These are phyloP conservation scores for Antechinus flavipes DNA, from an alignment of 2,113 vertebrate species.

Conservation along the genomic window DNA sequence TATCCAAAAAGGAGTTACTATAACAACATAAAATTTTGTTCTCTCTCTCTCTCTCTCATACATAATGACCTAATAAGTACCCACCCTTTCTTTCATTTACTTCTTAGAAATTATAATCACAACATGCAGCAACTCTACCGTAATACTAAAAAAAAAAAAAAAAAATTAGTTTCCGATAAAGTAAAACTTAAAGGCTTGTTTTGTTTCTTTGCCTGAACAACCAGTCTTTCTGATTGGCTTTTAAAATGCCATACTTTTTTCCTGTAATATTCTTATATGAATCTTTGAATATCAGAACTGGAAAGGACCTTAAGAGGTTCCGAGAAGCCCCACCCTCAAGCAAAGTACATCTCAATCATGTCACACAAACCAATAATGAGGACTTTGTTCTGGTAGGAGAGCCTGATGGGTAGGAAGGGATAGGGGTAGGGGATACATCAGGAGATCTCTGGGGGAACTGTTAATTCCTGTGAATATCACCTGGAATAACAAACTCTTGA, in stretches of 20 bases:
- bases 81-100: not conserved
- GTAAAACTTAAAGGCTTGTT: not conserved
- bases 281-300: constrained; percentile 52
- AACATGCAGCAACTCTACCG: not conserved
- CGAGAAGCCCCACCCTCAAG: constrained; percentile 29
- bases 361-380: not conserved
- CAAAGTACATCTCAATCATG: not conserved
- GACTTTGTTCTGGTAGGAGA: not conserved
- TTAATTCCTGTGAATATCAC: not conserved
- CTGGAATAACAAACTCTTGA: not conserved
- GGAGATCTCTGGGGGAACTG: not conserved
- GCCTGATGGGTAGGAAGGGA: not conserved
- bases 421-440: not conserved
- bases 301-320: constrained; percentile 44
- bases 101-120: constrained; percentile 19
- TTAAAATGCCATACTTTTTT: not conserved
- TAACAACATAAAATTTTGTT: not conserved
- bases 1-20: not conserved
- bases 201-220: constrained; percentile 35
- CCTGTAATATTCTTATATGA: constrained; percentile 46
- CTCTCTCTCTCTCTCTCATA: too few relatives aligned
- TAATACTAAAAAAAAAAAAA: not conserved
- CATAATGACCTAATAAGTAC: not conserved
- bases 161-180: constrained; percentile 33
- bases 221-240: not conserved